phyloP scores from a whole-genome alignment of 2,797 vertebrate species.

The Perodicticus potto region DNA sequence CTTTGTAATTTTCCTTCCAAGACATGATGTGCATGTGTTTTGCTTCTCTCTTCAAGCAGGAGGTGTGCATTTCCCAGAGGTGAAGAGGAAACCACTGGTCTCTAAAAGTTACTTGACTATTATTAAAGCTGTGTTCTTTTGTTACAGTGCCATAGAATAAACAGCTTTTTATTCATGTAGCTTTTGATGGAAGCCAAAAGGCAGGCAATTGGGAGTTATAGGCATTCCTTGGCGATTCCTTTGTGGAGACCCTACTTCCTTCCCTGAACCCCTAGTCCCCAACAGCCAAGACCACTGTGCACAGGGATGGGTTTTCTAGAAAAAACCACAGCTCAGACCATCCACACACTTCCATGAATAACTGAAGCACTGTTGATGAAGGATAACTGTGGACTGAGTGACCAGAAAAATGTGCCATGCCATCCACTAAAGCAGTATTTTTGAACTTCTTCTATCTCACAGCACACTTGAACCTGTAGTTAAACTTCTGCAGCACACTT shows the following conservation, averaged over 20 bases:
- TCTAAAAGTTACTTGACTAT: conserved; percentile 8
- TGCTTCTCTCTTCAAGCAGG: neutral
- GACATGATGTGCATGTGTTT: neutral
- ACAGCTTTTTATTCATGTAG: neutral
- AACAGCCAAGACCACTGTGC: neutral
- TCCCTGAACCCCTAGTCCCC: neutral
- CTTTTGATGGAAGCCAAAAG: conserved; percentile 24
- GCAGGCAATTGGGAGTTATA: neutral
- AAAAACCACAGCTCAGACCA: neutral
- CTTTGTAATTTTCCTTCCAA: conserved; percentile 45
- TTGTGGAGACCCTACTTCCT: neutral
- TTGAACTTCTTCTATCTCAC: too few relatives aligned
- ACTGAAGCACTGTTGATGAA: neutral
- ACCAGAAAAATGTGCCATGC: neutral
- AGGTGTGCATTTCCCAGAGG: neutral
- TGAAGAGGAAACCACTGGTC: neutral
- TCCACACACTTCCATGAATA: neutral
- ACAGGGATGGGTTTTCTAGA: neutral
- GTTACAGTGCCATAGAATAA: neutral
- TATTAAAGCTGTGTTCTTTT: conserved; percentile 13
- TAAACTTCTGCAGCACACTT: too few relatives aligned
- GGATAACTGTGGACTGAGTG: neutral
- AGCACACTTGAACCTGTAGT: too few relatives aligned
- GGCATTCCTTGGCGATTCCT: neutral
- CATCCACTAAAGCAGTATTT: neutral